Percentiles rank a stretch among this genome's conserved stretches.
Conservation (phyloP, 2,113 vertebrate species). For the Toxostoma redivivum region DNA sequence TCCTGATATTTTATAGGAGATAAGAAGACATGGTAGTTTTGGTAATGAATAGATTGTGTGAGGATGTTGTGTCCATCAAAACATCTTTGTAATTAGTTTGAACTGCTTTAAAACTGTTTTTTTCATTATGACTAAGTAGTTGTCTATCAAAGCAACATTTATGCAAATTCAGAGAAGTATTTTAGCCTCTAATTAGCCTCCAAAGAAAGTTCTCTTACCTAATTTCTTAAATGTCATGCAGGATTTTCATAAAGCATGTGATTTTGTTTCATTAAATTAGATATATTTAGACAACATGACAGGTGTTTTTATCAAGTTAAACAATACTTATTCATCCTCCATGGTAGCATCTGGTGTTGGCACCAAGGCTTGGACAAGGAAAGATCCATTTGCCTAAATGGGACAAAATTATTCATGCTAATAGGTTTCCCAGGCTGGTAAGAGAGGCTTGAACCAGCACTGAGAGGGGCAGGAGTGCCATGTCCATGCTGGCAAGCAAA, state of each 20-base stretch:
- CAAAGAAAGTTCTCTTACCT: constrained; percentile 45
- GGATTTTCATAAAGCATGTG: constrained; percentile 14
- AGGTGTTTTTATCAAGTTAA: neutral
- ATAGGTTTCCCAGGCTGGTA: neutral
- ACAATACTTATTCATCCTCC: neutral
- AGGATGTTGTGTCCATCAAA: neutral
- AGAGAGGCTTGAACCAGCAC: neutral
- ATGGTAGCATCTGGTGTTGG: neutral
- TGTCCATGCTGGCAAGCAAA: neutral
- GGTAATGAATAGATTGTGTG: neutral
- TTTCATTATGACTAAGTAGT: constrained; percentile 9
- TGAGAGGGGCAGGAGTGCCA: neutral
- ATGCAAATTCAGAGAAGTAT: constrained; percentile 27
- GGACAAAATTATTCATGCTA: neutral
- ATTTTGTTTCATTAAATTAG: constrained; percentile 51
- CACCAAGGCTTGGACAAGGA: neutral
- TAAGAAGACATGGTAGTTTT: neutral
- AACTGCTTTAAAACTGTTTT: constrained; percentile 21
- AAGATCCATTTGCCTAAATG: neutral
- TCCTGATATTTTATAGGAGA: neutral
- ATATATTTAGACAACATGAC: constrained; percentile 47
- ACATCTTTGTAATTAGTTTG: neutral
- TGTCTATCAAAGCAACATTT: constrained; percentile 35
- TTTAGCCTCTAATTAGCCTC: constrained; percentile 41
- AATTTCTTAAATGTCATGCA: constrained; percentile 13